A percentile compares a stretch with the other conserved stretches of the same genome.
Evolutionary conservation across 2,888 invertebrate species (phyloP).

Genomic region (Cenopis cana): DNA sequence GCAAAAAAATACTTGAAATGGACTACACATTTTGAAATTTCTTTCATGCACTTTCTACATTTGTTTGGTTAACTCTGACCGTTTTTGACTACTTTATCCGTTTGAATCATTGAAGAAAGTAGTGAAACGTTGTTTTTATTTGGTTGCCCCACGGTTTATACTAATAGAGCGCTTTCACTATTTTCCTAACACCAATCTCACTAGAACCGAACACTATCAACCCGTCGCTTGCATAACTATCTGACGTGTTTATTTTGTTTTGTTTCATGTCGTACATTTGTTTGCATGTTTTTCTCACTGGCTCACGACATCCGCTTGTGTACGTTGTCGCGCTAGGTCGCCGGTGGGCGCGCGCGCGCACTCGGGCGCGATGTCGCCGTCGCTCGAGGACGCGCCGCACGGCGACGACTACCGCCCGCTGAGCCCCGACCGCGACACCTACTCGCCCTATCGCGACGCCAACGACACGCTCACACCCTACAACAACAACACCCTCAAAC

Average conservation of each 20-base stretch:
- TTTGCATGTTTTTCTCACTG: slow-evolving; percentile 82
- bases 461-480: slow-evolving; percentile 57
- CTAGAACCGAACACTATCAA: slow-evolving; percentile 57
- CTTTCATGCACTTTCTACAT: slow-evolving; percentile 35
- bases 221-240: slow-evolving; percentile 67
- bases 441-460: slow-evolving; percentile 51
- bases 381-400: slow-evolving; percentile 59
- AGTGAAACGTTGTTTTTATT: slow-evolving; percentile 33
- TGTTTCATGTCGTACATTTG: slow-evolving; percentile 55
- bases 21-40: slow-evolving; percentile 13
- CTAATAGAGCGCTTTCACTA: slow-evolving; percentile 36
- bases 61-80: slow-evolving; percentile 20
- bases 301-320: slow-evolving; percentile 83
- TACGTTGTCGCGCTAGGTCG: slow-evolving; percentile 78
- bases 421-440: slow-evolving; percentile 65
- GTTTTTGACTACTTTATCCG: slow-evolving; percentile 18
- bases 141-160: neutral
- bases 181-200: slow-evolving; percentile 53
- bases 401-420: slow-evolving; percentile 54
- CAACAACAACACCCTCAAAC: slow-evolving; percentile 80
- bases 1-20: slow-evolving; percentile 26
- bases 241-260: slow-evolving; percentile 63
- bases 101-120: slow-evolving; percentile 33
- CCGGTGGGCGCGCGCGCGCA: slow-evolving; percentile 74
- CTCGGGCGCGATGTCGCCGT: slow-evolving; percentile 79